Evolutionary conservation across 1,140 invertebrate genomes (phyloP).

Genomic region (Camponotus pennsylvanicus): DNA sequence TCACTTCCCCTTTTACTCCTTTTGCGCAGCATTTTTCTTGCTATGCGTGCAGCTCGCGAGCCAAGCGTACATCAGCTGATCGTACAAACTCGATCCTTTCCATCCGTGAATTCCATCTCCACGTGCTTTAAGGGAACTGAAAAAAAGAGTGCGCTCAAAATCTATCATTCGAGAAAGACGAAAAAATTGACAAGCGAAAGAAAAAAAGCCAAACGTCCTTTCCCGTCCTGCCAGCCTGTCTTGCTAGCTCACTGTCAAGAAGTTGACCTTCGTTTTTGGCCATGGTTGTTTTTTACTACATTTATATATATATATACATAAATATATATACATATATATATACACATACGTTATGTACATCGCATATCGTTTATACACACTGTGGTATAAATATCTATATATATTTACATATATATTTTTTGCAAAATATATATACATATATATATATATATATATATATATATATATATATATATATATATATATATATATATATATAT

Average conservation of each 20-base stretch:
- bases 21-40: conserved; percentile 31
- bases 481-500: conserved; percentile 65
- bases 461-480: conserved; percentile 67
- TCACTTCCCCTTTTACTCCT: background rate
- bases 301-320: conserved; percentile 84
- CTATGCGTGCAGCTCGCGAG: conserved; percentile 59
- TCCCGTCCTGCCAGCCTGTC: conserved; percentile 82
- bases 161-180: conserved; percentile 33
- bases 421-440: conserved; percentile 60
- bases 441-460: conserved; percentile 73
- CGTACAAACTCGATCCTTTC: conserved; percentile 45
- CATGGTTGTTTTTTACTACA: conserved; percentile 89
- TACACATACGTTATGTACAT: conserved; percentile 68
- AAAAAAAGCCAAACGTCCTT: conserved; percentile 58
- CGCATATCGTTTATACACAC: conserved; percentile 66
- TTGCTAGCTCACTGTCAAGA: conserved; percentile 91
- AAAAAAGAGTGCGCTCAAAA: conserved; percentile 32
- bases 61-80: conserved; percentile 50
- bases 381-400: conserved; percentile 77
- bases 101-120: conserved; percentile 42
- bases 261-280: conserved; percentile 97
- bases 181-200: conserved; percentile 44
- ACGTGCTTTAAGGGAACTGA: conserved; percentile 50
- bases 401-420: conserved; percentile 75
- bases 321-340: conserved; percentile 77